Conservation (phyloP, 2,888 invertebrate species). For the Strigamia transsilvanica region DNA sequence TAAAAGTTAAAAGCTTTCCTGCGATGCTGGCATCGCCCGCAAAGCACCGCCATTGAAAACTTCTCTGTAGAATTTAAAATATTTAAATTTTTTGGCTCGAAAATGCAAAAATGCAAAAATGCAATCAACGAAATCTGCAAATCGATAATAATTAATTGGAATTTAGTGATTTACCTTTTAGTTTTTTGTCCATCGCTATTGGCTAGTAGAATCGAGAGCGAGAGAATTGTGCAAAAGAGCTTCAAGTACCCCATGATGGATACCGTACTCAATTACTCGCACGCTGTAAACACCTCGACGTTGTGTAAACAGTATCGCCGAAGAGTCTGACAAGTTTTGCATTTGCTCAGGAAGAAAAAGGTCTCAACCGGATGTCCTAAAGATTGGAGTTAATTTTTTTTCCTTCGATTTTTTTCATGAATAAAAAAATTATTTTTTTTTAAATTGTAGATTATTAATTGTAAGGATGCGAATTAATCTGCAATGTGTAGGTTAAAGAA, state of each 20-base stretch:
- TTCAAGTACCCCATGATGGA: slow-evolving; percentile 16
- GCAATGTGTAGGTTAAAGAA: not conserved
- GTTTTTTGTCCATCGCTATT: not conserved
- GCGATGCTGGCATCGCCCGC: not conserved
- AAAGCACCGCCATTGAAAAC: not conserved
- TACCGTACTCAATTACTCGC: no score
- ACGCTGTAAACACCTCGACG: not conserved
- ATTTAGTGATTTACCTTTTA: not conserved
- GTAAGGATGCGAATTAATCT: not conserved
- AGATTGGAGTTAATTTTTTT: not conserved
- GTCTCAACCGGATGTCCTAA: slow-evolving; percentile 12
- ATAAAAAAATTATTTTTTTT: not conserved
- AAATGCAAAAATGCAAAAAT: not conserved
- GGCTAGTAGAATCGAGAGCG: not conserved
- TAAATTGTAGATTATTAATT: not conserved
- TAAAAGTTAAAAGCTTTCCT: not conserved
- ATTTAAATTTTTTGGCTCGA: not conserved
- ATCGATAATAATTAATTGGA: not conserved
- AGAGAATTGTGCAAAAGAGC: not conserved
- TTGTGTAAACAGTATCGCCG: not conserved
- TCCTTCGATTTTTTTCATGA: not conserved
- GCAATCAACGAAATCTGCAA: not conserved
- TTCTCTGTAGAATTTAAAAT: not conserved
- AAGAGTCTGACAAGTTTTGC: not conserved
- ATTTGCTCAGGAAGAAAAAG: not conserved